Base-by-base conservation (phyloP, 2,113 vertebrate species). In the Hyla sarda region DNA sequence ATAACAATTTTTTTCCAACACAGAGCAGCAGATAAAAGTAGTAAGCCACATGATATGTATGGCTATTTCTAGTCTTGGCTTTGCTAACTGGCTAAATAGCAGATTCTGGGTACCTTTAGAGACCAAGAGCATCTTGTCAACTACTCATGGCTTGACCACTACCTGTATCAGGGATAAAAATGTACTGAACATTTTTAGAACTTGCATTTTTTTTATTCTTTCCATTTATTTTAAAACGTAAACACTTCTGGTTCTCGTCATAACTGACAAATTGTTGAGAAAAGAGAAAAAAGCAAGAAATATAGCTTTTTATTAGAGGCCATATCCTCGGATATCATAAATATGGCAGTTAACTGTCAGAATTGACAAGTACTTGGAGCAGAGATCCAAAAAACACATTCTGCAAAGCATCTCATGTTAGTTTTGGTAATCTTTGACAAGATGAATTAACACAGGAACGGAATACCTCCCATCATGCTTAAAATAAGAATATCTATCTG, bases 291-390 rank as follows among this genome's bases (percentile, higher is more conserved):
- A 65, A 19, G 45, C 34, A 62, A 84, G 56, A 76, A 84, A 60
- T 84, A 76, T 65, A 76, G 37, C 54, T 75, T 76, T 73, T 76
- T 84, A 84, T 84, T 84, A 84, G 52, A 76, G 56, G 83, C 72
- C 73, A 65, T 65, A 56, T 62, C 72, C 54, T 84, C 17, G 71
- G 37, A 76, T 76, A 76, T 74, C 52, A 76, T 84, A 84, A 84
- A 74, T 84, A 84, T 32, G 45, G 41, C 83, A 62, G 54, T 47
- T 75, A 84, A 65, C 83, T 84, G 83, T 76, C 83, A 84, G 71
- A 48, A 76, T 37, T 84, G 82, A 84, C 82, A 84, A 76, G 52
- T 14, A 58, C 71, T 73, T 25, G 71, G 14, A 47, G 71, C n/a
- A 45, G 23, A 25, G 72, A 76, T 62, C 52, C 52, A 60, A 75